Base-by-base conservation (phyloP, 2,113 vertebrate species). In the Atrichornis clamosus region DNA sequence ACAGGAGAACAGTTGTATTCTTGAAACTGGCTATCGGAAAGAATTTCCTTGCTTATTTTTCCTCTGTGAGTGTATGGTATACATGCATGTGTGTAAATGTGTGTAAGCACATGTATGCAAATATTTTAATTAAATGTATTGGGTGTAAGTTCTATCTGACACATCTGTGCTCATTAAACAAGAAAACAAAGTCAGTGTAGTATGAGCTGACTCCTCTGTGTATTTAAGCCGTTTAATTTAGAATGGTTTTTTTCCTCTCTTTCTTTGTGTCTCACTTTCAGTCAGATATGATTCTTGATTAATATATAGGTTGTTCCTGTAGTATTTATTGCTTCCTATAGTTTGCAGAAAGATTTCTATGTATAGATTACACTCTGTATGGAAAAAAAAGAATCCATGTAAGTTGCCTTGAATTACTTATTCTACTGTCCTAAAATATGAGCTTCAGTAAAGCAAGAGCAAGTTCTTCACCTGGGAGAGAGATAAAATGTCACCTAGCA, bases 1-100 rank as follows among this genome's bases (percentile, higher is more conserved):
- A 99, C 98, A 99, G 98, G 98, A 98, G 98, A 98, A 98, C 97
- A 97, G 98, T 99, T 99, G 98, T 99, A 96, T 98, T 98, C 98
- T 94, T 95, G 96, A 97, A 97, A 90, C 98, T 97, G 96, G 96
- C 91, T 95, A 97, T 97, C n/a, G 78, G 83, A 96, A 98, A 98
- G 97, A 98, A 98, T 98, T 98, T 98, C 93, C 91, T 92, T 98
- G 98, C 98, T 99, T 98, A 98, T 98, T 99, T 99, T 98, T 98
- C 97, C 95, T 97, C 30, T 84, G 30, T 96, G 92, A 97, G 68
- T 84, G 90, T 96, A 56, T 87, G 69, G 84, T 75, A 8, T 46
- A 32, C 55, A 20, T 77, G 89, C 95, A 60, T 68, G 74, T 94
- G 90, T 97, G 93, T 91, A 91, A 92, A 52, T 73, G 58, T 89